Percentiles rank a stretch among this genome's conserved stretches.
These are phyloP conservation scores for Drosophila fuyamai DNA, from an alignment of 1,140 invertebrate genomes.

Conservation along the genomic window DNA sequence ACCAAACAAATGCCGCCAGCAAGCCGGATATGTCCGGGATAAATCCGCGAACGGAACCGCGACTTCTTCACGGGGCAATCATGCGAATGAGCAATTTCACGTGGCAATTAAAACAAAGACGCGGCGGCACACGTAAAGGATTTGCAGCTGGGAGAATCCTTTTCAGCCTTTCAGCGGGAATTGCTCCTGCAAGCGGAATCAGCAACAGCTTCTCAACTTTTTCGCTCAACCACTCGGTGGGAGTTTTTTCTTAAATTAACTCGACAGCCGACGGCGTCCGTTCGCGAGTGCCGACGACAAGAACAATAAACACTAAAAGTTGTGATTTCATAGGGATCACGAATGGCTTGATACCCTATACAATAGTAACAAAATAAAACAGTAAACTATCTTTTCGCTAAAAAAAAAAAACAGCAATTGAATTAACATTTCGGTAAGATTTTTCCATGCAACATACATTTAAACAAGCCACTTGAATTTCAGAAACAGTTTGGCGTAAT, in stretches of 20 bases:
- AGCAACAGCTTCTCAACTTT: slow-evolving; percentile 46
- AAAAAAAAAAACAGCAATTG: too few species aligned
- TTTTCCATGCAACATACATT: too few species aligned
- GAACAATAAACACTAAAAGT: slow-evolving; percentile 45
- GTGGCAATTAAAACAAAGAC: slow-evolving; percentile 79
- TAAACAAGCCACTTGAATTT: too few species aligned
- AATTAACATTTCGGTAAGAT: too few species aligned
- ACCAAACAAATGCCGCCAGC: slow-evolving; percentile 48
- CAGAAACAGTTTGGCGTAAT: too few species aligned
- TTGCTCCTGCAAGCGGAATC: slow-evolving; percentile 38
- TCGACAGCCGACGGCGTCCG: slow-evolving; percentile 37
- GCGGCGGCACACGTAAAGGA: slow-evolving; percentile 67
- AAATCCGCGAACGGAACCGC: slow-evolving; percentile 32
- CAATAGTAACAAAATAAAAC: not conserved
- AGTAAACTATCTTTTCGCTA: too few species aligned
- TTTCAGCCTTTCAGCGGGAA: slow-evolving; percentile 29
- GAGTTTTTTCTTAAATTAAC: slow-evolving; percentile 67
- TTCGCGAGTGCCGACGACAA: slow-evolving; percentile 37
- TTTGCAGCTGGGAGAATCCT: slow-evolving; percentile 64
- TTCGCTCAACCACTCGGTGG: slow-evolving; percentile 21
- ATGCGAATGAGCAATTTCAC: slow-evolving; percentile 79
- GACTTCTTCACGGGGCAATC: slow-evolving; percentile 72
- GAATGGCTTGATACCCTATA: slow-evolving; percentile 2
- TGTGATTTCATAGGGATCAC: not conserved
- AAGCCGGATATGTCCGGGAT: slow-evolving; percentile 23